phyloP scores from a whole-genome alignment of 2,113 vertebrate genomes.

The Maccullochella peelii region DNA sequence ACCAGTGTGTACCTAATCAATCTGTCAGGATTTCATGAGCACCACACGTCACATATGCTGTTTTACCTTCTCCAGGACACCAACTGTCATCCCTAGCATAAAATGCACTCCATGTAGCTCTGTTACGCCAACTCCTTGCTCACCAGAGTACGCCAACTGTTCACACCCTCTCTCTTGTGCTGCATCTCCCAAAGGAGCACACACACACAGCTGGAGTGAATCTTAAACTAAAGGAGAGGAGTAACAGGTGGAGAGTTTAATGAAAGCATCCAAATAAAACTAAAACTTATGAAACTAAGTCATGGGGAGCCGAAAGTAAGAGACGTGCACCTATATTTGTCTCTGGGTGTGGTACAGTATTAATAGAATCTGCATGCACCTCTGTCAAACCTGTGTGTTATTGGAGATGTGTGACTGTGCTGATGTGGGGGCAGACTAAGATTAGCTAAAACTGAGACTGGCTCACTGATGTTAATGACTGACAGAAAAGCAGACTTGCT shows the following conservation, averaged over 20 bases:
- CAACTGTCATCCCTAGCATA: background rate
- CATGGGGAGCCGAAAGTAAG: constrained; percentile 8
- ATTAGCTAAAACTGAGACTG: constrained; percentile 41
- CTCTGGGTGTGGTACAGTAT: constrained; percentile 41
- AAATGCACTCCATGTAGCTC: constrained; percentile 1
- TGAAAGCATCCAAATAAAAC: constrained; percentile 4
- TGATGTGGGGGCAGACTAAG: constrained; percentile 26
- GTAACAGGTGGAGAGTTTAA: constrained; percentile 38
- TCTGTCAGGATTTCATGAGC: constrained; percentile 44
- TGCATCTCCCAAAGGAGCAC: constrained; percentile 18
- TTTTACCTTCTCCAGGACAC: constrained; percentile 5
- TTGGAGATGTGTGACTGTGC: constrained; percentile 25
- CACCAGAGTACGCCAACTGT: constrained; percentile 13
- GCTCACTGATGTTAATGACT: constrained; percentile 72
- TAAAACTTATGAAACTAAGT: background rate
- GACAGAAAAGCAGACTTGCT: constrained; percentile 52
- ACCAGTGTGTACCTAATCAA: constrained; percentile 36
- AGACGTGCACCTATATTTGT: constrained; percentile 28
- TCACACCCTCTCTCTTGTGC: constrained; percentile 47
- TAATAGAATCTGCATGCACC: constrained; percentile 38
- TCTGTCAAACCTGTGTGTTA: constrained; percentile 30
- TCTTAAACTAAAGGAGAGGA: constrained; percentile 23
- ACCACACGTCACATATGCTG: constrained; percentile 16
- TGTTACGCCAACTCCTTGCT: background rate
- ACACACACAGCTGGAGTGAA: constrained; percentile 42